Conservation (phyloP, 2,113 vertebrate species). For the Calyptomena viridis region DNA sequence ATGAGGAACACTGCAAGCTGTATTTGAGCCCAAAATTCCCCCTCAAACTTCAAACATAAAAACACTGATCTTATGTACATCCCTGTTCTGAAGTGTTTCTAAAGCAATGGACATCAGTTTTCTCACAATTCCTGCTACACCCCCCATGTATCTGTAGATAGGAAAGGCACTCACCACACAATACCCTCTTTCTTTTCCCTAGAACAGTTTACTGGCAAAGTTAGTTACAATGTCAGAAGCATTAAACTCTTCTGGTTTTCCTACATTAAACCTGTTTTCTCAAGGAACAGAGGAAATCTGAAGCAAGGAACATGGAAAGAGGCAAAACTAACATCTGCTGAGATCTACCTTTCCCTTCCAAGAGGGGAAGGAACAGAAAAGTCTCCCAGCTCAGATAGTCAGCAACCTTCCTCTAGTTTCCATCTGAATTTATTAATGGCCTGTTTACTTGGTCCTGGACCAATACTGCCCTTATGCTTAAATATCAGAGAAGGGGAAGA, state of each 20-base stretch:
- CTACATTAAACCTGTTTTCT: not conserved
- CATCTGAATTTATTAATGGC: constrained; percentile 40
- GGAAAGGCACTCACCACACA: not conserved
- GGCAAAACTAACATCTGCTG: not conserved
- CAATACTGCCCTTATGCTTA: not conserved
- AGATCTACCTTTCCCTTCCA: not conserved
- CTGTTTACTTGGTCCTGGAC: constrained; percentile 40
- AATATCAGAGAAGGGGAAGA: constrained; percentile 10
- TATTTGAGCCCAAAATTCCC: not conserved
- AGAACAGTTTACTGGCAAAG: not conserved
- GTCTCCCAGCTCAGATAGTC: not conserved
- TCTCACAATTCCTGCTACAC: not conserved
- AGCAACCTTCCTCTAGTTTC: constrained; percentile 13
- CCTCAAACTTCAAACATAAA: not conserved
- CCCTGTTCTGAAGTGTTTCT: not conserved
- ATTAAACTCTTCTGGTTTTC: not conserved
- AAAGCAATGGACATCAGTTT: not conserved
- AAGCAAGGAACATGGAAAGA: not conserved
- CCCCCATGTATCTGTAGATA: not conserved
- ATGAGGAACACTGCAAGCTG: not conserved
- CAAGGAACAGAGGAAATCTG: not conserved
- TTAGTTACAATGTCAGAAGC: not conserved
- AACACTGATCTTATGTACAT: not conserved
- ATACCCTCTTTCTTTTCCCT: not conserved
- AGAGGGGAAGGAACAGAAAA: not conserved